These are phyloP conservation scores for Encarsia formosa DNA, from an alignment of 2,888 invertebrate species.

Conservation along the genomic window DNA sequence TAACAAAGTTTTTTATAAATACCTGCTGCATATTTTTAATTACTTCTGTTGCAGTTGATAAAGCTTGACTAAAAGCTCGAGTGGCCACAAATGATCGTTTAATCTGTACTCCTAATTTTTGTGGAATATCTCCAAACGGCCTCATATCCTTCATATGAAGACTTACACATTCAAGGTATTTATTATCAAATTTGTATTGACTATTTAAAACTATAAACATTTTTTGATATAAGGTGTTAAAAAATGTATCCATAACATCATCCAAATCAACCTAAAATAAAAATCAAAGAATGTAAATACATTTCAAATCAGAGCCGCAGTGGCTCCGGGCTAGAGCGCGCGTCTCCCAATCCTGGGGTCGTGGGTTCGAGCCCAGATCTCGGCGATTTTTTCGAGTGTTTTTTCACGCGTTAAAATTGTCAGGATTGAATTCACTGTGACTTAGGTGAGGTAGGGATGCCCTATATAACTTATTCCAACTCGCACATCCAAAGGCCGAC, in stretches of 20 bases:
- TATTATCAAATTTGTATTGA: conserved; percentile 86
- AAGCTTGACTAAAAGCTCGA: conserved; percentile 85
- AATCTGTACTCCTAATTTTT: conserved; percentile 84
- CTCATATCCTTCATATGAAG: conserved; percentile 89
- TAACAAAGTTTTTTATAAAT: too few species aligned
- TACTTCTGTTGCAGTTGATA: conserved; percentile 77
- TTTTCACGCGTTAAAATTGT: too few species aligned
- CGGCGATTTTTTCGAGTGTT: too few species aligned
- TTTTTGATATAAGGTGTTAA: conserved; percentile 86
- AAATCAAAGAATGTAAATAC: too few species aligned
- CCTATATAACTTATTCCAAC: too few species aligned
- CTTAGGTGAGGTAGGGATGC: too few species aligned
- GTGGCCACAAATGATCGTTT: conserved; percentile 93
- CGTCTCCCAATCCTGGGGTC: too few species aligned
- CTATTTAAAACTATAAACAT: conserved; percentile 94
- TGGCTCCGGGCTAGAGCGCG: too few species aligned
- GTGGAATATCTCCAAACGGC: conserved; percentile 93
- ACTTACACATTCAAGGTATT: conserved; percentile 82
- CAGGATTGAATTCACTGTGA: too few species aligned
- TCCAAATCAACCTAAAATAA: conserved; percentile 73
- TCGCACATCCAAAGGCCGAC: too few species aligned
- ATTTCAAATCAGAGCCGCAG: too few species aligned
- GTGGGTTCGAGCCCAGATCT: too few species aligned
- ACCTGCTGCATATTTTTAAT: conserved; percentile 74
- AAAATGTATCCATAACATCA: conserved; percentile 87